Evolutionary conservation across 53 echinoderm and acorn worm genomes (phyloP).

Genomic region (Holothuria scabra): DNA sequence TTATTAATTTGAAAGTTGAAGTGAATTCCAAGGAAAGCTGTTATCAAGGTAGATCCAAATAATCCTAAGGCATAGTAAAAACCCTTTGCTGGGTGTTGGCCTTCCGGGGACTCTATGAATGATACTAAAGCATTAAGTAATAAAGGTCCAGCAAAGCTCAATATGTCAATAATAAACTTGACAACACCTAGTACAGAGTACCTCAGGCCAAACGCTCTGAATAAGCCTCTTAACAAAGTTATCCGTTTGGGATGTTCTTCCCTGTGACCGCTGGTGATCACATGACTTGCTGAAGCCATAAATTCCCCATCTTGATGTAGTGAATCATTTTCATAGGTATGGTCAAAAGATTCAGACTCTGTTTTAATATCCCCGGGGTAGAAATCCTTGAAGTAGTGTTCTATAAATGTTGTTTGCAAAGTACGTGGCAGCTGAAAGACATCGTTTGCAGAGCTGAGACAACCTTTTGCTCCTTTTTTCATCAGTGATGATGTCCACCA

Average conservation of each 20-base stretch:
- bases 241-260: conserved; percentile 16
- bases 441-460: conserved; percentile 70
- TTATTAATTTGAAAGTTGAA: conserved; percentile 91
- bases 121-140: conserved; percentile 88
- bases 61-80: conserved; percentile 91
- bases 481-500: conserved; percentile 93
- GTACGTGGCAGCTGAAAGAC: conserved; percentile 84
- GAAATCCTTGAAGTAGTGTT: conserved; percentile 61
- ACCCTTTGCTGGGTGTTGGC: conserved; percentile 63
- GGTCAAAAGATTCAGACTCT: conserved; percentile 34
- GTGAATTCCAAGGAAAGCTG: conserved; percentile 80
- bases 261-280: conserved; percentile 20
- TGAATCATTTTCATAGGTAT: conserved; percentile 8
- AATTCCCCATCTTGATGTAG: conserved; percentile 2
- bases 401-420: conserved; percentile 66
- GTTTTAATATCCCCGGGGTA: conserved; percentile 53
- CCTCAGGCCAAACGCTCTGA: conserved; percentile 74
- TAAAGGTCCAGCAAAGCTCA: conserved; percentile 88
- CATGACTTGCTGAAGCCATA: conserved; percentile 47
- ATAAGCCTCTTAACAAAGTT: conserved; percentile 69
- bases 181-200: conserved; percentile 88
- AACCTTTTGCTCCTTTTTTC: conserved; percentile 83
- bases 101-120: conserved; percentile 73
- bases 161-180: conserved; percentile 74
- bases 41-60: conserved; percentile 72